A percentile compares a stretch with the other conserved stretches of the same genome.
These are phyloP conservation scores for Myripristis jacobus DNA, from an alignment of 2,797 vertebrate genomes.

Conservation along the genomic window DNA sequence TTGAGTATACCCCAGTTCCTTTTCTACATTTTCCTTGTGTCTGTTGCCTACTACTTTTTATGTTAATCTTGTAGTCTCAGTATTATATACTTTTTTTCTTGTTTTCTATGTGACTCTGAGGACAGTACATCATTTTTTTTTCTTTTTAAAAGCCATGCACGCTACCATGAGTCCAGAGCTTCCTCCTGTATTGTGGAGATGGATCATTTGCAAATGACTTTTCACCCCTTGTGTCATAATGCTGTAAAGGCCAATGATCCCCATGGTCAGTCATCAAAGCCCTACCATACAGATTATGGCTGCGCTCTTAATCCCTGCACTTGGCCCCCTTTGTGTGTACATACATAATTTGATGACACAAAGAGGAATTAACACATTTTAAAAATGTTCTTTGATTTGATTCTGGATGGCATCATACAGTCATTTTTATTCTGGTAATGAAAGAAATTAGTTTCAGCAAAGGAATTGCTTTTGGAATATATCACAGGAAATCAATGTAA, in stretches of 20 bases:
- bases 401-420: conserved; percentile 31
- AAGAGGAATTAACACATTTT: conserved; percentile 29
- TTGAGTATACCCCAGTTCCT: conserved; percentile 28
- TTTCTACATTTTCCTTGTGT: conserved; percentile 38
- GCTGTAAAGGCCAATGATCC: conserved; percentile 66
- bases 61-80: conserved; percentile 65
- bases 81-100: conserved; percentile 50
- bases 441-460: conserved; percentile 26
- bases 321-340: conserved; percentile 34
- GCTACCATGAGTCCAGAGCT: conserved; percentile 74
- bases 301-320: conserved; percentile 52
- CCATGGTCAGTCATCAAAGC: conserved; percentile 41
- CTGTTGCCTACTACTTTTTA: conserved; percentile 49
- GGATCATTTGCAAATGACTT: conserved; percentile 57
- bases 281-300: conserved; percentile 28
- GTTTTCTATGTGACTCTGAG: conserved; percentile 61
- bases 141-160: conserved; percentile 55
- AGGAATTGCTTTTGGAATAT: conserved; percentile 17
- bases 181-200: conserved; percentile 64
- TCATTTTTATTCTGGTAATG: conserved; percentile 42
- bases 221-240: conserved; percentile 58
- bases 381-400: conserved; percentile 20
- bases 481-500: too few relatives aligned
- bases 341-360: conserved; percentile 26
- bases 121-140: conserved; percentile 47